Evolutionary conservation across 2,113 vertebrate species (phyloP), one percentile per base, ranked within the genome.

Genomic region (Microtus oregoni): DNA sequence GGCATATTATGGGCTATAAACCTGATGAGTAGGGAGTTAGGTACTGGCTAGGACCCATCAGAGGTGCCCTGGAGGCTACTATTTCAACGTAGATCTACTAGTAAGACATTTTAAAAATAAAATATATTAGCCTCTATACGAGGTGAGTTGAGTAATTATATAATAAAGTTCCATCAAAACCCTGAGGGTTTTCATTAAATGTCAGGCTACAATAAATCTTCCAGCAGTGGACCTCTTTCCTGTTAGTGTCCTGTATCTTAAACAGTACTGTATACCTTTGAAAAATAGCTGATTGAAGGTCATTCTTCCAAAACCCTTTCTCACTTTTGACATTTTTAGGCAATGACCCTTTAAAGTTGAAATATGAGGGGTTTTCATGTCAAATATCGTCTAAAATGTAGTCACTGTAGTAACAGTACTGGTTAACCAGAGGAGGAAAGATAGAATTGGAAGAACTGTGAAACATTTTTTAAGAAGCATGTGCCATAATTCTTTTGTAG

Each of bases 131-230:
- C 52, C 47, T 94, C 38, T 75, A 77, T 41, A 83, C 15, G 72
- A 96, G 24, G 68, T 72, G 76, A 96, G 81, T 94, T 83, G 89
- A 97, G 81, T 97, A 98, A 97, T 94, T 97, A 92, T 90, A 86
- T 86, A 96, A 98, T 95, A 96, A 96, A 97, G 19, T 50, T 87
- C 83, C 86, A 97, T 96, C 82, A 91, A 96, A 96, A 91, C 77
- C 94, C 90, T 97, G 91, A 95, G 67, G 68, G 47, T 95, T 97
- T 96, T 95, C 92, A 96, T 96, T 94, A 97, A 97, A 94, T 94
- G 85, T 95, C 91, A 93, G 72, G 41, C 35, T 94, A 87, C 89
- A 61, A 90, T 97, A 94, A 96, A 98, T 97, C 89, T 95, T 61
- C 30, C 67, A 61, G 70, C 68, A 19, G 75, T 73, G 10, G 44